Evolutionary conservation across 2,113 vertebrate genomes (phyloP), one percentile per base, ranked within the genome.

Genomic region (Rhineura floridana): DNA sequence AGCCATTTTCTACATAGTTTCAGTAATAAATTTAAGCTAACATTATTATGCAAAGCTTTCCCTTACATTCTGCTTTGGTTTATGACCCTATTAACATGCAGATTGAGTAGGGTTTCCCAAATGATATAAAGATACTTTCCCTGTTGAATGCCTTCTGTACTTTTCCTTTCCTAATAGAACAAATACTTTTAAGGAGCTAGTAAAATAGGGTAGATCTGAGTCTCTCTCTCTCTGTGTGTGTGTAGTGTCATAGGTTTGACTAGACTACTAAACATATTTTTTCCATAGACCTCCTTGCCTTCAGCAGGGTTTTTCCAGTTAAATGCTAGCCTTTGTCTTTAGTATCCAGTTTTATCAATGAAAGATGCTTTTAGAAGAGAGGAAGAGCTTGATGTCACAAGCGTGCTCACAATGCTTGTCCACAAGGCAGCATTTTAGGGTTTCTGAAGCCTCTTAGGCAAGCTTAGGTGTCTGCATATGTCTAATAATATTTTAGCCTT

Each of bases 31-130:
- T 93, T 95, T 30, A 86, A 95, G 94, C 90, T 90, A 85, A 23
- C 5, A 1, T 96, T 94, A 95, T 94, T 95, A 95, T 96, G 94
- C 93, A 95, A 94, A 96, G 93, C 95, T 94, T 89, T 93, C 91
- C 81, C 89, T 86, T 33, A 92, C 83, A 59, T 90, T 90, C 90
- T 89, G 94, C 94, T 95, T 89, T 70, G 93, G 93, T 95, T 96
- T 97, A 94, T 94, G 90, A 95, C 94, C 93, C 92, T 25, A 95
- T 95, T 96, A 96, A 94, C 92, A 96, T 96, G 95, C 93, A 95
- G 93, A 96, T 95, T 95, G 94, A 93, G 94, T 93, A 91, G 86
- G 95, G 46, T 96, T 95, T 95, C 95, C 48, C 21, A 25, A 94
- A 94, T 93, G 52, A 92, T 95, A 91, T 93, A 95, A 95, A 93